These are phyloP conservation scores for Pelecanus crispus DNA, from an alignment of 2,113 vertebrate species.

Conservation along the genomic window DNA sequence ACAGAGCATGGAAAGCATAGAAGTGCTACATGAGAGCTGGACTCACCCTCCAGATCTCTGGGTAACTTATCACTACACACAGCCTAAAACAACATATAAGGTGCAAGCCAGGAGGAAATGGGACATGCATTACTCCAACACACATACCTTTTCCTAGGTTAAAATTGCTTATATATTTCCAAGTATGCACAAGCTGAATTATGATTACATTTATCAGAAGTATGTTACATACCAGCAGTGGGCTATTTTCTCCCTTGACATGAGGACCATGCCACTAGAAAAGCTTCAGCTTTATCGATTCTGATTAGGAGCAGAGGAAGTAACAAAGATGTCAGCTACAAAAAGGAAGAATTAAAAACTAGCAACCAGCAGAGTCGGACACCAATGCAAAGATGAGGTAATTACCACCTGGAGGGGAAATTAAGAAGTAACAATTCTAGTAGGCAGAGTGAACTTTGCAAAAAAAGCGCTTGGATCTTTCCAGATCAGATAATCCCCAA, in stretches of 20 bases:
- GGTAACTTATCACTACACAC: background rate
- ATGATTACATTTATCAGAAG: background rate
- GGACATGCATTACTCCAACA: background rate
- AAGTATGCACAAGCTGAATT: background rate
- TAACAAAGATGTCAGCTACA: background rate
- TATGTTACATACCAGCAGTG: background rate
- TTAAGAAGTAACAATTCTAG: background rate
- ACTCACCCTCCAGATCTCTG: background rate
- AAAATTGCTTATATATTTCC: background rate
- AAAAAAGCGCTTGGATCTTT: background rate
- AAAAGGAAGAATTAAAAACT: background rate
- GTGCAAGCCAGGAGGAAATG: background rate
- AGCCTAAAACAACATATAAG: rapidly evolving
- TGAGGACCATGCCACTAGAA: background rate
- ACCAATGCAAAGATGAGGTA: background rate
- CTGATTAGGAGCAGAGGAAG: background rate
- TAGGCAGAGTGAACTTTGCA: background rate
- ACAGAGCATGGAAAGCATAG: background rate
- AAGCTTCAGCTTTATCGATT: background rate
- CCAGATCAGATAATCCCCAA: background rate
- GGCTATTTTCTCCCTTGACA: background rate
- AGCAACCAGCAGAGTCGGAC: background rate
- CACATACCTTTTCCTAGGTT: background rate
- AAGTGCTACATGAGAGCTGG: background rate
- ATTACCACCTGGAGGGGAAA: background rate